Base-by-base conservation (phyloP, 1,140 invertebrate genomes). In the Sipha flava region DNA sequence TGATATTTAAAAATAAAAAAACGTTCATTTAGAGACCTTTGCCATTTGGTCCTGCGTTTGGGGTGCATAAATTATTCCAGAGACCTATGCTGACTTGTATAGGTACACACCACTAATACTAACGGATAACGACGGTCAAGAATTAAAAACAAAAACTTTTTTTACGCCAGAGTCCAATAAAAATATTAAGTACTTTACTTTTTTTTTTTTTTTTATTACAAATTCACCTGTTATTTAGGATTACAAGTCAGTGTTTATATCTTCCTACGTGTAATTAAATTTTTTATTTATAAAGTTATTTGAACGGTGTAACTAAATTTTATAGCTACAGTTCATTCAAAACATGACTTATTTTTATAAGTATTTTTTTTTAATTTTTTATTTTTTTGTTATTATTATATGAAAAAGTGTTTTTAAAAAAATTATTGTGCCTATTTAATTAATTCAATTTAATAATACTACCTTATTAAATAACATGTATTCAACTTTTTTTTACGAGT, bases 41-140 rank as follows among this genome's bases (percentile, higher is more conserved):
- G 62, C 62, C 3, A 43, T 66, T 66, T 4, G 9, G 31, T 21
- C 62, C 34, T 21, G 21, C 37, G 62, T 66, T 66, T 43, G n/a
- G 62, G 62, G 62, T 66, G 62, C 62, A 66, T 66, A 66, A 66
- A 66, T 66, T 66, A 66, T 40, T 66, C 43, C n/a, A 9, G 34
- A 66, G 21, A 40, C 37, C 62, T 64, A 40, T 43, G 21, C 34
- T 3, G 16, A 31, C 34, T 21, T 18, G 34, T 31, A 59, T 59
- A 59, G 26, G 57, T n/a, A 59, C 31, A 34, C 31, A 31, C 3
- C 62, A 21, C 7, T 64, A 21, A n/a, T 7, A 43, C 62, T 43
- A 3, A 6, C 64, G 64, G 64, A 68, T 68, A 26, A 66, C 62
- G 62, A 23, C 62, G 62, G 62, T 66, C 62, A 66, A 66, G 62